A percentile compares a stretch with the other conserved stretches of the same genome.
Conservation (phyloP, 2,113 vertebrate genomes). For the Phycodurus eques region DNA sequence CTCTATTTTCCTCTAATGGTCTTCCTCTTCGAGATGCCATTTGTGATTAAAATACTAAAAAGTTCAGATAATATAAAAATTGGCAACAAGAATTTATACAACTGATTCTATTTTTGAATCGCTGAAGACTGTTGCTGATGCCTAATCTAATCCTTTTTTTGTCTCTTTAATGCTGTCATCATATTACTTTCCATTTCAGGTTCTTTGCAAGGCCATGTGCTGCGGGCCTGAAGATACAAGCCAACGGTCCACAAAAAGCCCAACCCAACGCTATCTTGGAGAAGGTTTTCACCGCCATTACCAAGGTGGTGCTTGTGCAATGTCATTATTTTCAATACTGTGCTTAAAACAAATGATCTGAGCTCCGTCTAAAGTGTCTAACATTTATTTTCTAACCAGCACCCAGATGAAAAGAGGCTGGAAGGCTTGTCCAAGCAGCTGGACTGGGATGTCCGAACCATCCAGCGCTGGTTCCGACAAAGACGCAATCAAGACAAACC, state of each 20-base stretch:
- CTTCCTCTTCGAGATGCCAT: neutral
- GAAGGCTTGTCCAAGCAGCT: slow-evolving; percentile 97
- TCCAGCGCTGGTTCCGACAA: slow-evolving; percentile 96
- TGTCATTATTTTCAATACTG: neutral
- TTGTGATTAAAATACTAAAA: slow-evolving; percentile 1
- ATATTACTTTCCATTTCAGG: slow-evolving; percentile 67
- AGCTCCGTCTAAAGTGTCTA: neutral
- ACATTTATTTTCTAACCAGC: slow-evolving; percentile 66
- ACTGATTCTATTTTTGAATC: neutral
- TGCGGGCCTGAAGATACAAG: slow-evolving; percentile 94
- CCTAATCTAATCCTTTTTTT: neutral
- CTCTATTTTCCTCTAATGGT: neutral
- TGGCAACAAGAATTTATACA: neutral
- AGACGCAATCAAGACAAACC: slow-evolving; percentile 98
- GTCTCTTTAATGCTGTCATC: neutral
- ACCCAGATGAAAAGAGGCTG: slow-evolving; percentile 94
- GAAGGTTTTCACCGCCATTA: slow-evolving; percentile 98
- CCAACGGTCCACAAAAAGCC: slow-evolving; percentile 90
- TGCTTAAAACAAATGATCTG: neutral
- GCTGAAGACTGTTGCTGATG: neutral
- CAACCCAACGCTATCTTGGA: slow-evolving; percentile 95
- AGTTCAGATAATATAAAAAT: neutral
- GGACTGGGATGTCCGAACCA: slow-evolving; percentile 96
- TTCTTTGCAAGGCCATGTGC: slow-evolving; percentile 97
- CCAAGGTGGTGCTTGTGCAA: slow-evolving; percentile 78